Evolutionary conservation across 1,140 invertebrate genomes (phyloP), one percentile per base, ranked within the genome.

Genomic region (Brachionus rotundiformis): DNA sequence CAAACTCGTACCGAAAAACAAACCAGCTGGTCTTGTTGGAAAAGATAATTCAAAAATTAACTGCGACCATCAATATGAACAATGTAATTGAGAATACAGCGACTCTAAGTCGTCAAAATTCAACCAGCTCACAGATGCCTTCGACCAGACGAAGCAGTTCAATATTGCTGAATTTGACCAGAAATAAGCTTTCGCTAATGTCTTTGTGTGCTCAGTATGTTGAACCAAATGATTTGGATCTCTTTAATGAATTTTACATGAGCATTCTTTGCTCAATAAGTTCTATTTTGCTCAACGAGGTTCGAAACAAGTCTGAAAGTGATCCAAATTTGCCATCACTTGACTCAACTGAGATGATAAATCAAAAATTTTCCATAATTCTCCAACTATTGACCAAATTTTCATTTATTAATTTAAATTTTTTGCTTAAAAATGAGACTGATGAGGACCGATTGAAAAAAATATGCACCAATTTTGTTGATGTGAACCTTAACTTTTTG

Each of bases 291-390:
- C 19, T 79, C 2, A 79, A 79, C 41, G 76, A 79, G 25, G 41
- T 25, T 25, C 68, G 25, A 13, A 73, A 47, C 29, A 39, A 41
- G 41, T 25, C 39, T 19, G 10, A 73, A 13, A 31, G 36, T 1
- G 68, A 73, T 44, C 76, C 76, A 5, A 79, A 59, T 61, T 44
- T 73, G 25, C 68, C 68, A 31, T 39, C 31, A 3, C 36, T 59
- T 25, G 76, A 79, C 29, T 59, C 76, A 11, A 63, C 76, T 33
- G 47, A 79, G 36, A 79, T 79, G 76, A 54, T 79, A 33, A 63
- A 79, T 33, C 76, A 79, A 79, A 79, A 79, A 63, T 79, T 79
- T 41, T 79, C 59, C 23, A 79, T 79, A 6, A 63, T 79, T 19
- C 23, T 63, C 11, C 76, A 79, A n/a, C 47, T 79, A 23, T 59